These are phyloP conservation scores for Apamea crenata DNA, from an alignment of 2,888 invertebrate genomes.

Conservation along the genomic window DNA sequence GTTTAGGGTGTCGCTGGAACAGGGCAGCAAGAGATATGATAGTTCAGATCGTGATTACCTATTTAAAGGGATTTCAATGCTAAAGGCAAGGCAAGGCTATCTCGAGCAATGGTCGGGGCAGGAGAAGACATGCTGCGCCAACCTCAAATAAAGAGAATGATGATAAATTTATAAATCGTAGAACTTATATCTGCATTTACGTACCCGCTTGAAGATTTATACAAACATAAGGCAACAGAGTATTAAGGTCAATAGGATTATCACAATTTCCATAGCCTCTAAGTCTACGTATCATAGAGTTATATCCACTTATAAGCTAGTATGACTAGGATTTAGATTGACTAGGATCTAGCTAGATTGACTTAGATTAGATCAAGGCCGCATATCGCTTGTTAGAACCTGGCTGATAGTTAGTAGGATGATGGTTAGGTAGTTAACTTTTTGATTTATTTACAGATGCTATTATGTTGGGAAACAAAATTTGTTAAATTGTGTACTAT, in stretches of 20 bases:
- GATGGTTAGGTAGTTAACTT: too few relatives aligned
- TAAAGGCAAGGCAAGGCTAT: background rate
- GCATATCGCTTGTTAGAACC: background rate
- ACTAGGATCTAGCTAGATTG: slow-evolving; percentile 5
- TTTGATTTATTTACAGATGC: background rate
- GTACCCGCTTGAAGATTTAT: background rate
- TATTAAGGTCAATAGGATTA: slow-evolving; percentile 3
- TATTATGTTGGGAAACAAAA: background rate
- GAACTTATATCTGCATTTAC: background rate
- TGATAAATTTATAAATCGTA: background rate
- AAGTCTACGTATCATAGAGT: background rate
- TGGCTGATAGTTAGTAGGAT: too few relatives aligned
- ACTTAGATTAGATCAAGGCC: background rate
- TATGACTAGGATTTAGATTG: slow-evolving; percentile 1
- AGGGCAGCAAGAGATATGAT: background rate
- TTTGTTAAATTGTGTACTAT: background rate
- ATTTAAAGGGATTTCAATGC: background rate
- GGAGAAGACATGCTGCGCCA: background rate
- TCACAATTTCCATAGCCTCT: slow-evolving; percentile 6
- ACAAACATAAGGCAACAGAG: background rate
- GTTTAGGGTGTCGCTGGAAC: background rate
- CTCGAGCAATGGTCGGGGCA: background rate
- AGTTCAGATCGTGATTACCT: background rate
- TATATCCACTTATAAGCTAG: background rate
- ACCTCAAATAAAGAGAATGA: background rate